Percentiles rank a stretch among this genome's conserved stretches.
phyloP scores from a whole-genome alignment of 1,140 invertebrate genomes.

The Monomorium pharaonis region DNA sequence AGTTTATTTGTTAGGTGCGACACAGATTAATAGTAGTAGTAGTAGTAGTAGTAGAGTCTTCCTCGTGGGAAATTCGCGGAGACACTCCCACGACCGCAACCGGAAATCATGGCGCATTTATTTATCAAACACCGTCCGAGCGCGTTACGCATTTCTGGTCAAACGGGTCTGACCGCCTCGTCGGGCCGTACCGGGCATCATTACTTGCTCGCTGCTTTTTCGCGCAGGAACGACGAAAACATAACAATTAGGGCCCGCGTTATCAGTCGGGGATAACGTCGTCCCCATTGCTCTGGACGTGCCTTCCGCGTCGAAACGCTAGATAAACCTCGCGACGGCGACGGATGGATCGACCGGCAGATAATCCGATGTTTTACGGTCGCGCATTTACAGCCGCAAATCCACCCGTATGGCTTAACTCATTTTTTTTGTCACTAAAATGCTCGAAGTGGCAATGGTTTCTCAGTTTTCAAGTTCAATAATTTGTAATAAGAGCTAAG shows the following conservation, averaged over 20 bases:
- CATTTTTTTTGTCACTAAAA: conserved; percentile 1
- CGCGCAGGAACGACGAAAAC: conserved; percentile 34
- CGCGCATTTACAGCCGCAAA: neutral
- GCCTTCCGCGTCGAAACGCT: conserved; percentile 35
- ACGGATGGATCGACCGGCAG: neutral
- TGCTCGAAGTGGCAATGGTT: neutral
- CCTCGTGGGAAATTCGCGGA: conserved; percentile 34
- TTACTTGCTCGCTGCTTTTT: conserved; percentile 1
- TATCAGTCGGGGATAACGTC: conserved; percentile 33
- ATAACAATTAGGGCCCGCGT: conserved; percentile 56
- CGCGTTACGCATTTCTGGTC: conserved; percentile 56
- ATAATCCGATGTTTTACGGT: conserved; percentile 33
- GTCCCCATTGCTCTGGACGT: conserved; percentile 31
- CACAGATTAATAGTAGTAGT: neutral
- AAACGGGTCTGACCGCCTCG: conserved; percentile 59
- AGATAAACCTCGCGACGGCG: neutral
- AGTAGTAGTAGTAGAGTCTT: neutral
- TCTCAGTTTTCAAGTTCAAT: neutral
- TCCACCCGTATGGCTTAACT: neutral
- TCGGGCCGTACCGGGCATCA: neutral
- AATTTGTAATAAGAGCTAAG: neutral
- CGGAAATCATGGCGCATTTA: conserved; percentile 51
- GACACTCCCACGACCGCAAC: conserved; percentile 30
- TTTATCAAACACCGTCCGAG: conserved; percentile 46
- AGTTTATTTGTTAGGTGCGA: neutral